Conservation (phyloP, 2,888 invertebrate species). For the Cacoxenus indagator region DNA sequence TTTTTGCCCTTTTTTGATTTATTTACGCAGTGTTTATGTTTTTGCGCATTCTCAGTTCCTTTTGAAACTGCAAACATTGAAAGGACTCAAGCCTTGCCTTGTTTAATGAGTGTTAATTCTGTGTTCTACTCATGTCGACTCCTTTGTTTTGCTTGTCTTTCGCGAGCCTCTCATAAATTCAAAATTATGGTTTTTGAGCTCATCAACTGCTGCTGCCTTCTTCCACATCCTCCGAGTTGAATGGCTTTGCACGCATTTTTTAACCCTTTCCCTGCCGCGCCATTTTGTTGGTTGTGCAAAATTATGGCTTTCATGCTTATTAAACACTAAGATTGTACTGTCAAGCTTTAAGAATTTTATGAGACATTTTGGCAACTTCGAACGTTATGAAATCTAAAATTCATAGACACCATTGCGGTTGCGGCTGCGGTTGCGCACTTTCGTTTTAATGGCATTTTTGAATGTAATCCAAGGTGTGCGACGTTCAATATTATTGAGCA, state of each 20-base stretch:
- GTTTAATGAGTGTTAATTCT: slow-evolving; percentile 56
- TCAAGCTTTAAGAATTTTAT: neutral
- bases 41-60: neutral
- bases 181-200: slow-evolving; percentile 42
- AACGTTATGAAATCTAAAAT: neutral
- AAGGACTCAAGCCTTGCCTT: slow-evolving; percentile 2
- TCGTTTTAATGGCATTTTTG: no score
- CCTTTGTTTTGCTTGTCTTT: slow-evolving; percentile 40
- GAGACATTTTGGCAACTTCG: neutral
- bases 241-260: neutral
- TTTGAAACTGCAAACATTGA: neutral
- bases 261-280: neutral
- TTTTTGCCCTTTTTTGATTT: slow-evolving; percentile 1
- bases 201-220: slow-evolving; percentile 2
- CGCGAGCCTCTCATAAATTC: slow-evolving; percentile 51
- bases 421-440: neutral
- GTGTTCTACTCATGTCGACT: slow-evolving; percentile 33
- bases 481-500: no score
- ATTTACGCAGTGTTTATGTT: neutral
- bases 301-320: neutral
- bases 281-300: neutral
- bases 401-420: neutral
- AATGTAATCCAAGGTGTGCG: no score
- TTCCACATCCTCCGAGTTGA: slow-evolving; percentile 33
- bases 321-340: neutral